Evolutionary conservation across 1,140 invertebrate genomes (phyloP).

Genomic region (Anagrus nilaparvatae): DNA sequence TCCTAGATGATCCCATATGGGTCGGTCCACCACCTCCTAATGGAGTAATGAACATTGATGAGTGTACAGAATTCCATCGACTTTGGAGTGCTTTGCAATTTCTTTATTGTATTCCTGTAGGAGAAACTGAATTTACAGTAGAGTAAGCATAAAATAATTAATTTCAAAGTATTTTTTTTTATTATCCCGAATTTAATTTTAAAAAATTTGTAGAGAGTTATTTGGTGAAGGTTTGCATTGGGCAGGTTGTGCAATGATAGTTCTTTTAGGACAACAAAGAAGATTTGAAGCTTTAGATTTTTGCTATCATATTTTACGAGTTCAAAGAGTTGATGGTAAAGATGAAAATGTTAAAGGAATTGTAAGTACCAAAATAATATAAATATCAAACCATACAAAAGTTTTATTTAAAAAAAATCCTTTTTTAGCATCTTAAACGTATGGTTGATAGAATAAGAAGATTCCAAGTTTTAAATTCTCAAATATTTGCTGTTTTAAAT

Average conservation of each 20-base stretch:
- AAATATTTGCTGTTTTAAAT: slow-evolving; percentile 95
- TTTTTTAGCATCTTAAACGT: slow-evolving; percentile 76
- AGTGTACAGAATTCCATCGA: slow-evolving; percentile 95
- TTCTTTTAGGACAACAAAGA: slow-evolving; percentile 90
- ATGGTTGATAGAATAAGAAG: slow-evolving; percentile 96
- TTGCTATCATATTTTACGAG: slow-evolving; percentile 94
- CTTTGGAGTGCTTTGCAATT: slow-evolving; percentile 98
- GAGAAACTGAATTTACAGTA: slow-evolving; percentile 94
- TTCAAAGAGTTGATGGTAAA: slow-evolving; percentile 94
- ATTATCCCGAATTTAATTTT: not conserved
- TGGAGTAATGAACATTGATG: slow-evolving; percentile 92
- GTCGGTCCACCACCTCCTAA: slow-evolving; percentile 79
- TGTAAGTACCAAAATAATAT: slow-evolving; percentile 54
- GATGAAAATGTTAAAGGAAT: slow-evolving; percentile 94
- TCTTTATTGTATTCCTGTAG: slow-evolving; percentile 94
- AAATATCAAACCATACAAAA: not conserved
- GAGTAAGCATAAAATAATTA: slow-evolving; percentile 58
- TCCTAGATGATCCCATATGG: slow-evolving; percentile 84
- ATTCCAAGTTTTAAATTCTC: slow-evolving; percentile 96
- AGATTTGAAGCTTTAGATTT: slow-evolving; percentile 98
- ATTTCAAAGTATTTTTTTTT: not conserved
- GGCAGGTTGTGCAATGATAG: slow-evolving; percentile 98
- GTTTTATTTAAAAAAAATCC: not conserved
- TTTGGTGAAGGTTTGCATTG: slow-evolving; percentile 98
- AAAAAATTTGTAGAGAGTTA: slow-evolving; percentile 62